Conservation (phyloP, 2,797 vertebrate species). For the Lateolabrax maculatus region DNA sequence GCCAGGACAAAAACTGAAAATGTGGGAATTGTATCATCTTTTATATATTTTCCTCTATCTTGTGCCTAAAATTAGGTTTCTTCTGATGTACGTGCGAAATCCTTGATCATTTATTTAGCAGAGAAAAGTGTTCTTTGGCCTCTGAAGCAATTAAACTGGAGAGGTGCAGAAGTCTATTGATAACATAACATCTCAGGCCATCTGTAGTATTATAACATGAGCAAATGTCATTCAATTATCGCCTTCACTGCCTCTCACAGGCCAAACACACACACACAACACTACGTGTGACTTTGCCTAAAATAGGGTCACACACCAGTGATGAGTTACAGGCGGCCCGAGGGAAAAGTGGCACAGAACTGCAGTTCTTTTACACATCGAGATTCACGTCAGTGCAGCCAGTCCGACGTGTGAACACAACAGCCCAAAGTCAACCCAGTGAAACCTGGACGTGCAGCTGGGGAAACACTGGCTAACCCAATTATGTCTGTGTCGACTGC, state of each 20-base stretch:
- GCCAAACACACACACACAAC: slow-evolving; percentile 1
- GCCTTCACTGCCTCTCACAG: slow-evolving; percentile 10
- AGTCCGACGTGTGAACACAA: slow-evolving; percentile 28
- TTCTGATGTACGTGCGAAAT: not conserved
- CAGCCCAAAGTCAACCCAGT: slow-evolving; percentile 17
- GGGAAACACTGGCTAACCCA: slow-evolving; percentile 42
- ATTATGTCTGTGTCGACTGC: slow-evolving; percentile 15
- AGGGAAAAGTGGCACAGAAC: not conserved
- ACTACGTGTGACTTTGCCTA: not conserved
- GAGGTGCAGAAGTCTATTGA: not conserved
- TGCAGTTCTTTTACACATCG: slow-evolving; percentile 7
- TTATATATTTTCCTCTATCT: not conserved
- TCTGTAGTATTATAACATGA: slow-evolving; percentile 7
- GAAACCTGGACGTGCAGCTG: slow-evolving; percentile 22
- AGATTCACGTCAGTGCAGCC: slow-evolving; percentile 5
- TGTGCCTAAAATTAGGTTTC: not conserved
- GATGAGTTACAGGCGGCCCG: not conserved
- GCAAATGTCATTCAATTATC: slow-evolving; percentile 15
- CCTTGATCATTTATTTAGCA: not conserved
- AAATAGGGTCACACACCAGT: not conserved
- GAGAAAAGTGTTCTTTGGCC: not conserved
- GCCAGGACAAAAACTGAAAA: not conserved
- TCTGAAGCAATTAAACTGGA: not conserved
- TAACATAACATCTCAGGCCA: not conserved
- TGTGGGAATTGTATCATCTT: not conserved